phyloP scores from a whole-genome alignment of 2,113 vertebrate species.

The Chloroceryle aenea region DNA sequence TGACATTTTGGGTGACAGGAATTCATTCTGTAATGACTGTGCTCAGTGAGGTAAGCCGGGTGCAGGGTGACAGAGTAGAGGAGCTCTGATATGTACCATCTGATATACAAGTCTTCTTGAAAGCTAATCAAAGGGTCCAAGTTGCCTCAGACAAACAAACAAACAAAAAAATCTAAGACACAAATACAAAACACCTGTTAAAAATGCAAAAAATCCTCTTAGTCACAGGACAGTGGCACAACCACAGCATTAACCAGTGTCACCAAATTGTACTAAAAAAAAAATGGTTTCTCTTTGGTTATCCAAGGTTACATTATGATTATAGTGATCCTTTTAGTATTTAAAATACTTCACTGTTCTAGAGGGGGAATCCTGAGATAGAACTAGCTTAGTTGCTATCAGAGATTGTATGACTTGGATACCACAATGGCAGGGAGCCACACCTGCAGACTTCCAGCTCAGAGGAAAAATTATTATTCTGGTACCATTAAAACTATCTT shows the following conservation, averaged over 20 bases:
- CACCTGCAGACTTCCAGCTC: neutral
- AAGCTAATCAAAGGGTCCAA: neutral
- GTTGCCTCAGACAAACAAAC: neutral
- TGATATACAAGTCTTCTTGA: neutral
- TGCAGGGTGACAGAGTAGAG: neutral
- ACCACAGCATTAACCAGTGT: neutral
- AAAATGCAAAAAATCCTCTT: neutral
- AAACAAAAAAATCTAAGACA: neutral
- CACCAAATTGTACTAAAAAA: neutral
- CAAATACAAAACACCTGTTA: neutral
- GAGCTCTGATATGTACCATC: neutral
- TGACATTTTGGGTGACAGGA: neutral
- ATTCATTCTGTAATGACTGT: neutral
- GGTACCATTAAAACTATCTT: neutral
- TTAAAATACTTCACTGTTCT: neutral
- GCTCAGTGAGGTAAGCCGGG: accelerated
- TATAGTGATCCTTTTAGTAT: neutral
- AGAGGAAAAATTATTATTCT: neutral
- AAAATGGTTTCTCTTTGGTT: neutral
- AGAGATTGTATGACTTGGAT: neutral
- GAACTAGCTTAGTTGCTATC: neutral
- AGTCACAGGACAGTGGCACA: neutral
- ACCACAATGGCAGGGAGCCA: neutral
- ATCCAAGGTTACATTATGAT: neutral
- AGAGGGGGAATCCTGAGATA: neutral